Percentiles rank a stretch among this genome's conserved stretches.
Conservation (phyloP, 1,140 invertebrate genomes). For the Ylistrum balloti region DNA sequence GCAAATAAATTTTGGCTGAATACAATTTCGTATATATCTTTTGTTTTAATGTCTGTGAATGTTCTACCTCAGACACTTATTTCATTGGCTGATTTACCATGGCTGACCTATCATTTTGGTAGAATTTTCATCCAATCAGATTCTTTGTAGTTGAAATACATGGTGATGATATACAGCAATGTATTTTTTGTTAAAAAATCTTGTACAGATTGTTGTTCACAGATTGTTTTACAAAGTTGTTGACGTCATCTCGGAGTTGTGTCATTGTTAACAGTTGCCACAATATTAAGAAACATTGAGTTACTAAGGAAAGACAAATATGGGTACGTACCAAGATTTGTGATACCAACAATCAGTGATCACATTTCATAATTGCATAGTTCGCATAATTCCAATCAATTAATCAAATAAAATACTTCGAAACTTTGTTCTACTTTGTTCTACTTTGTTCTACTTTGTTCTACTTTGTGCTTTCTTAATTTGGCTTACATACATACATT, state of each 20-base stretch:
- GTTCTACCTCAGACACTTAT: neutral
- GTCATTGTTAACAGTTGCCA: neutral
- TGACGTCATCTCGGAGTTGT: neutral
- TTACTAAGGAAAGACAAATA: constrained; percentile 1
- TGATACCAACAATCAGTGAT: neutral
- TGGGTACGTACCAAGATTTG: constrained; percentile 13
- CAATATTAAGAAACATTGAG: neutral
- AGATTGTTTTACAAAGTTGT: constrained; percentile 34
- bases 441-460: no score
- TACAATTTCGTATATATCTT: neutral
- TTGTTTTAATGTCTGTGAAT: neutral
- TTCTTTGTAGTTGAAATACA: neutral
- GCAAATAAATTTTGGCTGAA: neutral
- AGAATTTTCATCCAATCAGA: neutral
- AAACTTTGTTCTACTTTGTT: no score
- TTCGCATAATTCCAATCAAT: neutral
- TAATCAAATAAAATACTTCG: neutral
- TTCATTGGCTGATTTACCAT: neutral
- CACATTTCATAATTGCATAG: neutral
- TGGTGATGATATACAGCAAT: neutral
- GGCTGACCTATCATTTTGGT: neutral
- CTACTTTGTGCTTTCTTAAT: no score
- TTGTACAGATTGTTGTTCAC: neutral
- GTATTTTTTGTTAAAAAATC: neutral
- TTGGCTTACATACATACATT: no score